Evolutionary conservation across 1,140 invertebrate species (phyloP).

Genomic region (Drosophila yakuba): DNA sequence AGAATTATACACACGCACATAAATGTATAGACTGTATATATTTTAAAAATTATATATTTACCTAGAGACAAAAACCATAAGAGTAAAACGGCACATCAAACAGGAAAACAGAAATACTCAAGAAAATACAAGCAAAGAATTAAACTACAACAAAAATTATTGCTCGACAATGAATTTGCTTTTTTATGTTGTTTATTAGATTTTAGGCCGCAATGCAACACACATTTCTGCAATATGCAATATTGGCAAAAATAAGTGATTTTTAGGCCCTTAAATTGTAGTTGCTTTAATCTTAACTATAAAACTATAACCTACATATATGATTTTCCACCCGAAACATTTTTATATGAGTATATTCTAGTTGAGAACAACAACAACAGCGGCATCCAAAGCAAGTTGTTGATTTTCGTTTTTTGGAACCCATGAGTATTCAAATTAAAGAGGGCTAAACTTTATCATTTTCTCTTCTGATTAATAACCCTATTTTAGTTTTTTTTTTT

Average conservation of each 20-base stretch:
- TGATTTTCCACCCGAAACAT: constrained; percentile 17
- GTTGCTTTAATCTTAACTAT: constrained; percentile 18
- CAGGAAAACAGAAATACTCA: constrained; percentile 57
- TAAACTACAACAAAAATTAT: constrained; percentile 29
- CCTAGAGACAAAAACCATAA: constrained; percentile 49
- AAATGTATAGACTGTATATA: constrained; percentile 51
- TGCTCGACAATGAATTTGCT: constrained; percentile 63
- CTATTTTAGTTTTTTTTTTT: constrained; percentile 20
- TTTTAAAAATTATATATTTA: constrained; percentile 57
- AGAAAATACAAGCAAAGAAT: constrained; percentile 16
- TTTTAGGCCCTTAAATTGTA: constrained; percentile 57
- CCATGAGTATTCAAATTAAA: constrained; percentile 73
- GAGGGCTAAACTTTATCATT: constrained; percentile 50
- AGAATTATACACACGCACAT: constrained; percentile 35
- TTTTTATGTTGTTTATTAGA: constrained; percentile 24
- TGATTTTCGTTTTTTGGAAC: constrained; percentile 61
- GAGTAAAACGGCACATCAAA: constrained; percentile 63
- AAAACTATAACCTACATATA: constrained; percentile 14
- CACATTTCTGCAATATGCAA: constrained; percentile 48
- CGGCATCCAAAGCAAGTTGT: constrained; percentile 49
- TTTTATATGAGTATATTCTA: constrained; percentile 77
- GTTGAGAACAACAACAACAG: constrained; percentile 68
- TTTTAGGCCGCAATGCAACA: constrained; percentile 48
- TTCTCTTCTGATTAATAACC: constrained; percentile 25
- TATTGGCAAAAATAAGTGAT: constrained; percentile 72